phyloP scores from a whole-genome alignment of 2,888 invertebrate genomes.

The Gerosis bhagava region DNA sequence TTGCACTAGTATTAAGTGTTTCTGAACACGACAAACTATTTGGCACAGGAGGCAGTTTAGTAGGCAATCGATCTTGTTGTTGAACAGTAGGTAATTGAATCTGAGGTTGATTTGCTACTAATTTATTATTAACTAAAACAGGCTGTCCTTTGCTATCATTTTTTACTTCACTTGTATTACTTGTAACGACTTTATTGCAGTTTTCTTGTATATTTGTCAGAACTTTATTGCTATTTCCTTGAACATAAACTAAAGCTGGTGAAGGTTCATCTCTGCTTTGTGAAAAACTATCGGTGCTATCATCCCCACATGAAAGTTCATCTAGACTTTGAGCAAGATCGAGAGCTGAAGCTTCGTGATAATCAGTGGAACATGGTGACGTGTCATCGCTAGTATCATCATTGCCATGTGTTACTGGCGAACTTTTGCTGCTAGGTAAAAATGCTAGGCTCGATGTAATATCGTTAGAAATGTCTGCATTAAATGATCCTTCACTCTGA shows the following conservation, averaged over 20 bases:
- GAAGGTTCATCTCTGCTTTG: constrained; percentile 72
- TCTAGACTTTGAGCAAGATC: constrained; percentile 68
- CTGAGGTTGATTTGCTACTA: constrained; percentile 51
- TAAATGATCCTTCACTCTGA: constrained; percentile 67
- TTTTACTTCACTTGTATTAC: constrained; percentile 33
- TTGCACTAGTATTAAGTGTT: constrained; percentile 34
- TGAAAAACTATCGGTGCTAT: constrained; percentile 66
- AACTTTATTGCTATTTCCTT: constrained; percentile 44
- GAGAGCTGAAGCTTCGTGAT: constrained; percentile 74
- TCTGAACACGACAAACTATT: constrained; percentile 40
- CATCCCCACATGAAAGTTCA: constrained; percentile 67
- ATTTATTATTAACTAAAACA: constrained; percentile 38
- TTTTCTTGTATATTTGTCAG: no score
- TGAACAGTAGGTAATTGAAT: constrained; percentile 67
- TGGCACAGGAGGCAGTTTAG: constrained; percentile 43
- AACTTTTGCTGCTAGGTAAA: constrained; percentile 72
- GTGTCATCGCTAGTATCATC: constrained; percentile 74
- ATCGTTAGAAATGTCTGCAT: constrained; percentile 71
- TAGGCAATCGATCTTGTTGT: constrained; percentile 48
- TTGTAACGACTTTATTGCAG: constrained; percentile 38
- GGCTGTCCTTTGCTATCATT: constrained; percentile 36
- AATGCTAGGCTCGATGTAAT: constrained; percentile 76
- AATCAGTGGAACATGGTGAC: constrained; percentile 75
- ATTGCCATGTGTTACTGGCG: constrained; percentile 52
- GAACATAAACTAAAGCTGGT: constrained; percentile 37